A percentile compares a stretch with the other conserved stretches of the same genome.
Evolutionary conservation across 2,888 invertebrate species (phyloP).

Genomic region (Epinotia brunnichana): DNA sequence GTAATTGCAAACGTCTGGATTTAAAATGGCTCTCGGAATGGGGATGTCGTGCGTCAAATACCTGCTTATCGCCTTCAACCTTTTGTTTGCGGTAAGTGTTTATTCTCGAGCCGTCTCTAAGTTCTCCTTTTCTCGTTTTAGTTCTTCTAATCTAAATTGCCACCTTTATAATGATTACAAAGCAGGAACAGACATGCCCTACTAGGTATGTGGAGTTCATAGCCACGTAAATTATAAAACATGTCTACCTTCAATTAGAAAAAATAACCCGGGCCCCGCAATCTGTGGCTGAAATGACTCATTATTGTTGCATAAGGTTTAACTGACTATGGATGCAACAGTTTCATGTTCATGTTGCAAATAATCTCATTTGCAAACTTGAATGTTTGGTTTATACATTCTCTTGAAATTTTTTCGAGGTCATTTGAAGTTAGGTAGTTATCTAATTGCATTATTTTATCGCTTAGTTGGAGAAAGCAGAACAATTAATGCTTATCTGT

Average conservation of each 20-base stretch:
- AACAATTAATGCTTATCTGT: not conserved
- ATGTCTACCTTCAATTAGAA: constrained; percentile 28
- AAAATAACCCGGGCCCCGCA: not conserved
- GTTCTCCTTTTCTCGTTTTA: constrained; percentile 47
- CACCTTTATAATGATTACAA: too few species aligned
- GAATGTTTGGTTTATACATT: constrained; percentile 18
- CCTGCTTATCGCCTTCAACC: constrained; percentile 93
- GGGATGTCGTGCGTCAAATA: constrained; percentile 95
- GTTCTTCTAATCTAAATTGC: not conserved
- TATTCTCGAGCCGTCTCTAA: constrained; percentile 46
- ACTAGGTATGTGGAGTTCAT: too few species aligned
- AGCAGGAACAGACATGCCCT: too few species aligned
- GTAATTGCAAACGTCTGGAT: constrained; percentile 61
- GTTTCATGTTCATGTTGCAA: constrained; percentile 1
- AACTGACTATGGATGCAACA: constrained; percentile 2
- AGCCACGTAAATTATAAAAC: not conserved
- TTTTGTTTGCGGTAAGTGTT: constrained; percentile 94
- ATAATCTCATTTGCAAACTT: constrained; percentile 14
- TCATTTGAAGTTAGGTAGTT: constrained; percentile 3
- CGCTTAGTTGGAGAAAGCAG: not conserved
- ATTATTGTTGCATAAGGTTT: constrained; percentile 37
- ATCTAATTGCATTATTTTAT: not conserved
- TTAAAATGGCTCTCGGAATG: constrained; percentile 88
- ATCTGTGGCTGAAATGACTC: constrained; percentile 33
- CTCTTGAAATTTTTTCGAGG: constrained; percentile 11